Percentiles rank a stretch among this genome's conserved stretches.
phyloP scores from a whole-genome alignment of 2,888 invertebrate genomes.

The Erebia aethiops region DNA sequence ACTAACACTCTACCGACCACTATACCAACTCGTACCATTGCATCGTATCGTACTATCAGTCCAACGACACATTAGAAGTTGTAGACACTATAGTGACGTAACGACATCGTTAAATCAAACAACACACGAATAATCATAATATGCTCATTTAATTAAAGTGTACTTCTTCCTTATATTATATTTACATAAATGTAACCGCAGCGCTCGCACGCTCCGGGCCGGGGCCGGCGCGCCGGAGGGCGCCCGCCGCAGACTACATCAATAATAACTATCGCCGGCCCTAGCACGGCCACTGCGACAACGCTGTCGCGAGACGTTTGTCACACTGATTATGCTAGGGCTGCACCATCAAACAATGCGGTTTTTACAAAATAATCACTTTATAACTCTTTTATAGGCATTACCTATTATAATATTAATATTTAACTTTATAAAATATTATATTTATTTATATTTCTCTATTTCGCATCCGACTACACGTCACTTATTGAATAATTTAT shows the following conservation, averaged over 20 bases:
- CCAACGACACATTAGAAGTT: too few relatives aligned
- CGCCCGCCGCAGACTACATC: neutral
- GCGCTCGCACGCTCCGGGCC: neutral
- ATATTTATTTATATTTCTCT: constrained; percentile 1
- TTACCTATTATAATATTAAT: constrained; percentile 18
- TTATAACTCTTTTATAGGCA: constrained; percentile 3
- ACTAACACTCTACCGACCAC: too few relatives aligned
- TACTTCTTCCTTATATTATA: constrained; percentile 56
- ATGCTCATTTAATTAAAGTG: constrained; percentile 62
- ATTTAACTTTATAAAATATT: constrained; percentile 14
- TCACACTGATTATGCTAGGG: too few relatives aligned
- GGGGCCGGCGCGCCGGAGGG: neutral
- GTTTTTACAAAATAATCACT: constrained; percentile 13
- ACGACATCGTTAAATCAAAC: constrained; percentile 21
- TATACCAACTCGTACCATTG: too few relatives aligned
- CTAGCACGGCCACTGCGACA: too few relatives aligned
- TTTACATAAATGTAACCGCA: constrained; percentile 54
- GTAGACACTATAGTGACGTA: too few relatives aligned
- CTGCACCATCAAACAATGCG: neutral
- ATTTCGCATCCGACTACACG: neutral
- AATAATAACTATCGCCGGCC: too few relatives aligned
- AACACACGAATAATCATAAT: constrained; percentile 25
- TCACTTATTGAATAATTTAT: neutral
- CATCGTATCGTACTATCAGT: too few relatives aligned
- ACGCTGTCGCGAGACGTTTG: too few relatives aligned